Base-by-base conservation (phyloP, 2,113 vertebrate species). In the Antigone vipio region DNA sequence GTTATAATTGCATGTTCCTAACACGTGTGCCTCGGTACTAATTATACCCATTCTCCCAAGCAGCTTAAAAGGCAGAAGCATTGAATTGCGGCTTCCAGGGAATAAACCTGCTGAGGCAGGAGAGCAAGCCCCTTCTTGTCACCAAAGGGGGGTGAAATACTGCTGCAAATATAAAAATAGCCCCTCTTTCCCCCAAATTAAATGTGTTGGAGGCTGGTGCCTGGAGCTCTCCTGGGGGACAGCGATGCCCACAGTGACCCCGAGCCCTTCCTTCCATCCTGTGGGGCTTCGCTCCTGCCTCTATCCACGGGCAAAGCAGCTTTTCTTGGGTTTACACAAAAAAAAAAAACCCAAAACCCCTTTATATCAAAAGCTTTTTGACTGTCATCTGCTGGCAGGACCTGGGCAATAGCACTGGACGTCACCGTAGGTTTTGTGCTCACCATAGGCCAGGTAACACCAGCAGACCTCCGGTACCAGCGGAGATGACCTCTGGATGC, bases 1-100 rank as follows among this genome's bases (percentile, higher is more conserved):
- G 78, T 84, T 95, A 52, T 96, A 97, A 97, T 97, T 97, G 88
- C 86, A 93, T 82, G 90, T 97, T 97, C 95, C 79, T 90, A 95
- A 86, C 87, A 80, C 44, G 47, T 88, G 68, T 53, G 92, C 91
- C 84, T 93, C 30, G 1, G 81, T 95, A 50, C 95, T 98, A 97
- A 97, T 97, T 98, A 95, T 77, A 77, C 88, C 88, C 58, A 15
- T 93, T 89, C 88, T 88, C 76, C 75, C 49, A 83, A 96, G 76
- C 85, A 94, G 83, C 88, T 96, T 84, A 80, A 78, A 89, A 89
- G 55, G 55, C 85, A 84, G 69, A 68, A 95, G 75, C 73, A 40
- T 58, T 94, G 95, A 95, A 95, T 88, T 2, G 30, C 4, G 15
- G 45, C 29, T 75, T 79, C 42, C 42, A 71, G 91, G 76, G 77